Base-by-base conservation (phyloP, 2,888 invertebrate species). In the Shargacucullia verbasci region DNA sequence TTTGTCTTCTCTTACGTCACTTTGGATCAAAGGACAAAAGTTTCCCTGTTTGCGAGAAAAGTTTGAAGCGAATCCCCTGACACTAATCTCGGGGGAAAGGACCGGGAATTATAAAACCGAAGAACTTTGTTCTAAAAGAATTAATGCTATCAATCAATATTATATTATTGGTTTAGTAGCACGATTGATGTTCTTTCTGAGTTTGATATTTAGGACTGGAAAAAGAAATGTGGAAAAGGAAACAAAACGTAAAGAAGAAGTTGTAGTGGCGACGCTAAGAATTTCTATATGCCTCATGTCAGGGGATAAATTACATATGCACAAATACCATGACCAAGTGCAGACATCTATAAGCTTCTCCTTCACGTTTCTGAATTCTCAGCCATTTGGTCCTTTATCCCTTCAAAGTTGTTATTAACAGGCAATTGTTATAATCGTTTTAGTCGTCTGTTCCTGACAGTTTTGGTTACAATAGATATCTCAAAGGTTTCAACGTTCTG, bases 61-160 rank as follows among this genome's bases (percentile, higher is more conserved):
- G 31, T 73, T 70, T 35, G 11, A 53, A 53, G 59, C 59, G 54
- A 41, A 64, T 73, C 45, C 65, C 44, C 59, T 41, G 68, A 70
- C 77, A 74, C 64, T 74, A 74, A 74, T 74, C 75, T 63, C 50
- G 57, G 14, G 56, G 53, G 53, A 71, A 59, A 64, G 55, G 54
- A 56, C 55, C 35, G 59, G 41, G 59, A 59, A 74, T 76, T 76
- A 74, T 70, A 76, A 59, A 70, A 67, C 55, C 40, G 29, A 38
- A 41, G 20, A 49, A 59, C 38, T 66, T 47, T 46, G 41, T 70
- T 70, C 41, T 11, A 4, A 33, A 45, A 59, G 40, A 58, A 57
- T 48, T 55, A 48, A 9, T 29, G 9, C 29, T 29, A 29, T 29
- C 29, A 29, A 29, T 29, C 29, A 37, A 14, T 37, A 14, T 37